These are phyloP conservation scores for Furcifer pardalis DNA, from an alignment of 2,797 vertebrate genomes.

Conservation along the genomic window DNA sequence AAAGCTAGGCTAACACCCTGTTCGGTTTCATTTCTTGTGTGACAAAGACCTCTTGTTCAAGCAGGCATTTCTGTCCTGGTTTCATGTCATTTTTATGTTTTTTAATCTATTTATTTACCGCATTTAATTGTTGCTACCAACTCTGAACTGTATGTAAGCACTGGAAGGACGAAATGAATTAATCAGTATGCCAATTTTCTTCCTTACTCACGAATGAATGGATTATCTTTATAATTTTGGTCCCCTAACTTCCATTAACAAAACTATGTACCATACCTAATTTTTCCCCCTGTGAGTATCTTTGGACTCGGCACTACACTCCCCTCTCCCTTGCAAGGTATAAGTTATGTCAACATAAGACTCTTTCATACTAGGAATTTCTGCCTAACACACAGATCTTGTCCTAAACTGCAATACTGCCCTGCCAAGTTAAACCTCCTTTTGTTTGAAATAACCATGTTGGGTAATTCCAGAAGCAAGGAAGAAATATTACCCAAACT, in stretches of 20 bases:
- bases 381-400: slow-evolving; percentile 35
- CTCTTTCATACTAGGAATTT: slow-evolving; percentile 44
- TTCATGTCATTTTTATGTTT: no score
- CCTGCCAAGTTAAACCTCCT: slow-evolving; percentile 57
- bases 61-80: no score
- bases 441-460: slow-evolving; percentile 45
- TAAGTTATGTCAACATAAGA: slow-evolving; percentile 40
- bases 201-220: background rate
- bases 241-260: background rate
- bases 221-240: background rate
- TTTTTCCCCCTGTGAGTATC: background rate
- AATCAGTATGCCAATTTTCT: background rate
- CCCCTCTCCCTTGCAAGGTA: slow-evolving; percentile 7
- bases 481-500: slow-evolving; percentile 24
- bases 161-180: no score
- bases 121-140: no score
- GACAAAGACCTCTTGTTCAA: no score
- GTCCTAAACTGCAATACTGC: slow-evolving; percentile 19
- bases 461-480: slow-evolving; percentile 29
- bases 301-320: background rate
- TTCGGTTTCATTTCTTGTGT: no score
- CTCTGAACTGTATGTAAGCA: no score
- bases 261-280: background rate
- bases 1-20: no score
- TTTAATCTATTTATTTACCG: no score